Percentiles rank a stretch among this genome's conserved stretches.
Evolutionary conservation across 2,888 invertebrate species (phyloP).

Genomic region (Drosophila meridiana): DNA sequence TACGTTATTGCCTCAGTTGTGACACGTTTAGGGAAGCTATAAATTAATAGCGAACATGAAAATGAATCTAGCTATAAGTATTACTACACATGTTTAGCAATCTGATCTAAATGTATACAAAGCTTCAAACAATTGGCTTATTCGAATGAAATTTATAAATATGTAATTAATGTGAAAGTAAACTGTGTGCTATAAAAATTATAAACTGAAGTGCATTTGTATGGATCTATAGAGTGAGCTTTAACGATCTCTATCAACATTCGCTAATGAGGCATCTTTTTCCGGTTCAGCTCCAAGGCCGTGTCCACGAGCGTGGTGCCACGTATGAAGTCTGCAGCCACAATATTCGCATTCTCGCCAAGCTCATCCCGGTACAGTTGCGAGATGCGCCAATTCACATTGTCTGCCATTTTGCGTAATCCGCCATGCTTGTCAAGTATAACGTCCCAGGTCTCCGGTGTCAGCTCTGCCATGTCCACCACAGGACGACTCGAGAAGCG

Average conservation of each 20-base stretch:
- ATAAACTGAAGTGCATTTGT: not conserved
- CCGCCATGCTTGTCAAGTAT: slow-evolving; percentile 87
- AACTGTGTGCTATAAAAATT: not conserved
- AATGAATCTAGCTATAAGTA: slow-evolving; percentile 33
- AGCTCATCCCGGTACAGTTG: slow-evolving; percentile 86
- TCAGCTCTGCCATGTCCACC: slow-evolving; percentile 90
- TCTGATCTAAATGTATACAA: slow-evolving; percentile 28
- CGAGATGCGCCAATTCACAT: slow-evolving; percentile 88
- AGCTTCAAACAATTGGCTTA: slow-evolving; percentile 34
- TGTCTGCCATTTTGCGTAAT: slow-evolving; percentile 88
- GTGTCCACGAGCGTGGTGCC: slow-evolving; percentile 87
- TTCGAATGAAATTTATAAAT: slow-evolving; percentile 47
- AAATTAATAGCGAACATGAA: slow-evolving; percentile 35
- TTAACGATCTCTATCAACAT: not conserved
- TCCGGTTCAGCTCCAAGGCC: slow-evolving; percentile 83
- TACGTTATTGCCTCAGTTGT: slow-evolving; percentile 45
- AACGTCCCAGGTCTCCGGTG: slow-evolving; percentile 87
- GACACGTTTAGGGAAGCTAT: slow-evolving; percentile 70
- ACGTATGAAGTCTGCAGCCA: slow-evolving; percentile 88
- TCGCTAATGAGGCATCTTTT: slow-evolving; percentile 57
- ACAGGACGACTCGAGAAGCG: slow-evolving; percentile 84
- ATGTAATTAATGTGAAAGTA: slow-evolving; percentile 25
- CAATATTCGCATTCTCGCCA: slow-evolving; percentile 87
- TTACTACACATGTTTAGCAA: slow-evolving; percentile 29
- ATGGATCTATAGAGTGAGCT: not conserved